Conservation (phyloP, 1,140 invertebrate species). For the Ctenoplectra terminalis region DNA sequence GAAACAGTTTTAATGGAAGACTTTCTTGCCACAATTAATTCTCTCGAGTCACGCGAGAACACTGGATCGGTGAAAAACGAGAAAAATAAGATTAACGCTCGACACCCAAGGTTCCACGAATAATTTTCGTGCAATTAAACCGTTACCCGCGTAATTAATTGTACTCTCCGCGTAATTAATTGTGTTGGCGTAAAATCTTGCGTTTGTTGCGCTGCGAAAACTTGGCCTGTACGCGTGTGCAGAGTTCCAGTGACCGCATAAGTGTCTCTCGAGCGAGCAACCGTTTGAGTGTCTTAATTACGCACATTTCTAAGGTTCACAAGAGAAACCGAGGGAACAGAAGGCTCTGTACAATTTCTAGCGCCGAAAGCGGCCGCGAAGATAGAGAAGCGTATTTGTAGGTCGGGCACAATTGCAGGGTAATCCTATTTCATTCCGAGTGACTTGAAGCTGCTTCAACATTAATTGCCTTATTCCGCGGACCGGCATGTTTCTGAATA, state of each 20-base stretch:
- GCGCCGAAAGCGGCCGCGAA: neutral
- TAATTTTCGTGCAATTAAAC: conserved; percentile 22
- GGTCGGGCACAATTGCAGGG: conserved; percentile 46
- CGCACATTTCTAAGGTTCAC: conserved; percentile 55
- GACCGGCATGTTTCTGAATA: conserved; percentile 13
- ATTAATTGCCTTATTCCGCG: conserved; percentile 53
- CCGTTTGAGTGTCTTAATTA: conserved; percentile 64
- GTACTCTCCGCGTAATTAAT: conserved; percentile 32
- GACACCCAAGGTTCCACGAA: neutral
- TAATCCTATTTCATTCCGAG: conserved; percentile 66
- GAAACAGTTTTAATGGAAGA: too few species aligned
- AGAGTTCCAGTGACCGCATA: conserved; percentile 28
- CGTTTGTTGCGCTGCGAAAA: conserved; percentile 28
- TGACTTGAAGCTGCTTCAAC: conserved; percentile 57
- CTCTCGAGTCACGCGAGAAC: too few species aligned
- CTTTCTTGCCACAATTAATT: neutral
- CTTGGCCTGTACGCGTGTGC: neutral
- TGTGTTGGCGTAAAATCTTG: conserved; percentile 4
- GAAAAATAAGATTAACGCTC: neutral
- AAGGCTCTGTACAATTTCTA: too few species aligned
- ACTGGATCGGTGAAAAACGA: too few species aligned
- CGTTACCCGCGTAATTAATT: conserved; percentile 29
- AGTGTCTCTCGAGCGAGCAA: conserved; percentile 31
- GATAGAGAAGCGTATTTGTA: conserved; percentile 52
- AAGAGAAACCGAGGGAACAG: neutral